Base-by-base conservation (phyloP, 1,140 invertebrate species). In the Anthonomus grandis region DNA sequence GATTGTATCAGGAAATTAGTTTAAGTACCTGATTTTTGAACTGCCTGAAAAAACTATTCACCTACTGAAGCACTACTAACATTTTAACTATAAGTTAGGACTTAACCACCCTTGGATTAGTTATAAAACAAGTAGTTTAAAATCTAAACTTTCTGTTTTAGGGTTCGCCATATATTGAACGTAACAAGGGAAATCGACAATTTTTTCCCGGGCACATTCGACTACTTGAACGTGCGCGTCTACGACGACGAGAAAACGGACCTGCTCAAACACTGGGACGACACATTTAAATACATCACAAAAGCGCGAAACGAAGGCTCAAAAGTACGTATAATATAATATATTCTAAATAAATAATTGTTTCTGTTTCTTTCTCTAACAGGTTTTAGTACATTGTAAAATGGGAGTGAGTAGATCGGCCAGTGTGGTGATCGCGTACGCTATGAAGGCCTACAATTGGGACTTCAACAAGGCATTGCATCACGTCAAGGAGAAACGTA, bases 381-480 rank as follows among this genome's bases (percentile, higher is more conserved):
- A 95, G 76, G 93, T 97, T 18, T 76, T 98, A 46, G 95, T 98
- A 22, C 95, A 98, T 72, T 98, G 96, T 75, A 97, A 98, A 77
- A 98, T 98, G 94, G 96, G 96, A 4, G 90, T 98, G n/a, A 97
- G 94, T 71, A 80, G 94, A 41, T 98, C 95, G 3, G 95, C 96
- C 1, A 97, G 95, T 0, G 96, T 98, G 10, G 96, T 98, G 5
- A 95, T 98, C 62, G 95, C 95, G 0, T 98, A 96, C 74, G 89
- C 91, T 3, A 98, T 98, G 95, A 98, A 98, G 75, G 93, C 94
- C 6, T 92, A 93, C 72, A 90, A 92, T 69, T 95, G 91, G 93
- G 86, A 91, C 64, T 87, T 97, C 63, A 83, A 90, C 18, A 84
- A 91, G 65, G 94, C 95, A 0, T 79, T 93, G 62, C 83, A 90